Evolutionary conservation across 2,888 invertebrate species (phyloP).

Genomic region (Heliconius charithonia): DNA sequence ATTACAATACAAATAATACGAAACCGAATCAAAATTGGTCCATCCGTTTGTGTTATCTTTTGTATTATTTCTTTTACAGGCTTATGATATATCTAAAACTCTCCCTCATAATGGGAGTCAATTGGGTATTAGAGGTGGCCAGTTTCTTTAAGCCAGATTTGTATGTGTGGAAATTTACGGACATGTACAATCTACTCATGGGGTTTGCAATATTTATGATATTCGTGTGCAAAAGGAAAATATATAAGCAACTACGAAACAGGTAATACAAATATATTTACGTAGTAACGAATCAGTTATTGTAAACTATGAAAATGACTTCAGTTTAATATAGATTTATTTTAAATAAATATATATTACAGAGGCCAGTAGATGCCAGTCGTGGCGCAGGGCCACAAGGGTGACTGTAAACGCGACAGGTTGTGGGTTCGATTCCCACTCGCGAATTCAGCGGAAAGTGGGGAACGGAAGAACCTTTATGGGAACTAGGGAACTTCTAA

Average conservation of each 20-base stretch:
- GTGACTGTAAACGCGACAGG: too few species aligned
- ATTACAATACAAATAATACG: too few species aligned
- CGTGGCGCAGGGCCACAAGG: too few species aligned
- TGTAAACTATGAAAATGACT: not conserved
- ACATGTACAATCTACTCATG: conserved; percentile 69
- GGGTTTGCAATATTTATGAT: conserved; percentile 72
- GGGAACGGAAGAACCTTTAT: too few species aligned
- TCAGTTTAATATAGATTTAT: not conserved
- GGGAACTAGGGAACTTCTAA: too few species aligned
- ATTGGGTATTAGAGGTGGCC: conserved; percentile 71
- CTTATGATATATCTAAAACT: conserved; percentile 71
- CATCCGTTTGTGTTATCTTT: too few species aligned
- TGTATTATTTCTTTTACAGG: conserved; percentile 53
- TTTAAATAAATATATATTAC: too few species aligned
- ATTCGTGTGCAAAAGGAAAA: conserved; percentile 71
- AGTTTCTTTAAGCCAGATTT: conserved; percentile 61
- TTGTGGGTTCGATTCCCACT: too few species aligned
- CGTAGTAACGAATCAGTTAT: not conserved
- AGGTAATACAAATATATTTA: conserved; percentile 53
- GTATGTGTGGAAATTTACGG: conserved; percentile 61
- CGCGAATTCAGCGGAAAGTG: too few species aligned
- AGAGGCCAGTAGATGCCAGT: too few species aligned
- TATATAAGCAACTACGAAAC: conserved; percentile 58
- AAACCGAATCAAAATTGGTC: too few species aligned
- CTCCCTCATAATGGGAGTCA: conserved; percentile 75